Base-by-base conservation (phyloP, 2,888 invertebrate genomes). In the Drosophila gaucha region DNA sequence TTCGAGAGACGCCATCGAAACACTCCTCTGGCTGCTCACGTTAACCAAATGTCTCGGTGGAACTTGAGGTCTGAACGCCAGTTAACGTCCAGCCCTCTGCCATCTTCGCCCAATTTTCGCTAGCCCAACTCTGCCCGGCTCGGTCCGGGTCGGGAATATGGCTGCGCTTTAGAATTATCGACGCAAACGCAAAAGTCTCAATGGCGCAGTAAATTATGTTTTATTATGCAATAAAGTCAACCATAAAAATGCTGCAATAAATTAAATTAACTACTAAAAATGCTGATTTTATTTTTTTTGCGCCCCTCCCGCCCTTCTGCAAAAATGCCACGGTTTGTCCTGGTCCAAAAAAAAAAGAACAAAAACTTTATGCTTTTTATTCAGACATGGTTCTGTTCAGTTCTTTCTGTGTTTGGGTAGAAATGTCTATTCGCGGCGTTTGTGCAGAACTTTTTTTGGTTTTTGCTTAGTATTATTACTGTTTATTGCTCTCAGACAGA, bases 181-280 rank as follows among this genome's bases (percentile, higher is more conserved):
- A 84, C 77, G 86, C 78, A 84, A 82, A 80, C 84, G 80, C 85
- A 85, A 80, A 79, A 85, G 88, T 90, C 90, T 90, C 90, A 88
- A 90, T 89, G 89, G 88, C 89, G 91, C 90, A 89, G 90, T 91
- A 91, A 91, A 91, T 91, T 91, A 91, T 91, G 90, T 91, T 91
- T 91, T 91, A 91, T 90, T 91, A 91, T 91, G 91, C 91, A 91
- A 91, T 91, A 91, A 91, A 91, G 91, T 91, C 91, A 90, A 89
- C 91, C 91, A 91, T 91, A 91, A 91, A 91, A 91, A 91, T 90
- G 90, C 90, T 89, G 91, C 90, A 91, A 91, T 91, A 91, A 91
- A 91, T 91, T 91, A 91, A 91, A 91, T 91, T 91, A 91, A 91
- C 91, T 91, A 90, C 91, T 90, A 86, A 90, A 90, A 90, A 91